Evolutionary conservation across 1,140 invertebrate species (phyloP), one percentile per base, ranked within the genome.

Genomic region (Rhizoglyphus robini): DNA sequence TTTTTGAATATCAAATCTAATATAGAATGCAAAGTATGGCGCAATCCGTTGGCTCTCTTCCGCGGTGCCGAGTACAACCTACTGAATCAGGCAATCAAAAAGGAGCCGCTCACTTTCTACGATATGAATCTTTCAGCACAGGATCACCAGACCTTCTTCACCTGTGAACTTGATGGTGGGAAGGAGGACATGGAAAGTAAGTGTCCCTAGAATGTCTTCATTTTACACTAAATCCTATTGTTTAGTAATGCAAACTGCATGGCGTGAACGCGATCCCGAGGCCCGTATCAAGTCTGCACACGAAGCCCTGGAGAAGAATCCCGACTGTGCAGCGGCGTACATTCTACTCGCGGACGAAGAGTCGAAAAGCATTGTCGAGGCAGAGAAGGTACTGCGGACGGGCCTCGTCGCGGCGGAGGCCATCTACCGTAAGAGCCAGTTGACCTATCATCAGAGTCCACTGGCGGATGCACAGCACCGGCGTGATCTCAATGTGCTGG

Each of bases 41-140:
- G 94, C 34, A 98, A 98, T 81, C 93, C 95, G 3, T 82, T 96
- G 69, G 94, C 93, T 79, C 78, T 99, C 48, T 93, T 96, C 75
- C 83, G 95, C 38, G 95, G 94, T 0, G 88, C 93, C 4, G 95
- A 99, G 75, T 98, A 99, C 78, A 87, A 91, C 70, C 79, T 93
- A 36, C 95, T 94, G 76, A 89, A 86, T 72, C 87, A 85, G 83
- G 84, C 86, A 0, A 93, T 88, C 0, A 88, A 86, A 69, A 94
- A 93, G 76, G 93, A 97, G 70, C 94, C 95, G 0, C 79, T 98
- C 29, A 98, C 96, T 0, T 98, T 95, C 77, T 97, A 98, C 76
- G 96, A 98, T 73, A 97, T 98, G 93, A 99, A 98, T 77, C 78
- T 99, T 8, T 96, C 93, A 0, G 94, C 95, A 18, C 94, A 98